Base-by-base conservation (phyloP, 2,797 vertebrate genomes). In the Mus minutoides region DNA sequence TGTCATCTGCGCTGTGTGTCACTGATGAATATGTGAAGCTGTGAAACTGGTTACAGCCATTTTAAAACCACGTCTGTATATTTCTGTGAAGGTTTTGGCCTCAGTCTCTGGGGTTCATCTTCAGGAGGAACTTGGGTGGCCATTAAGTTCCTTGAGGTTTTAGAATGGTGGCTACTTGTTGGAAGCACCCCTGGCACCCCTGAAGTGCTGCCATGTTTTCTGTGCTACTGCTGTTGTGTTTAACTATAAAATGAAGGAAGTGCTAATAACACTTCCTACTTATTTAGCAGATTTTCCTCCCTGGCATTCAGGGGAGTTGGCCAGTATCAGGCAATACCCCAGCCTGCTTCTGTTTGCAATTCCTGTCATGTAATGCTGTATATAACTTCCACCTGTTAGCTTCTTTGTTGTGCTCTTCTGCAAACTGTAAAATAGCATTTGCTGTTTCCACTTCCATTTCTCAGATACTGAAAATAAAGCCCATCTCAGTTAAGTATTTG, bases 221-320 rank as follows among this genome's bases (percentile, higher is more conserved):
- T 67, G 64, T 90, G 43, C 85, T 93, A 37, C 92, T 95, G 67
- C 73, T 92, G 54, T 79, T 90, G 60, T 76, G 88, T 94, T 77
- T 97, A 67, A 90, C 93, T 96, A 17, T 94, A 84, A 97, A 92
- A 87, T 85, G 95, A 93, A 92, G 92, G 92, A 96, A 94, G 86
- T 94, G 94, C 88, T 97, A 88, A 79, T 96, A 83, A 92, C 85
- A 93, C 82, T 96, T 97, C 91, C 94, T 94, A 91, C 96, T 94
- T 94, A 56, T 89, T 95, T 95, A 95, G 92, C 69, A 84, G 29
- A 6, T 93, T 94, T 91, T 91, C 79, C 80, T 96, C 93, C 91
- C 75, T 79, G 77, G 64, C 92, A 94, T 92, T 96, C 67, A 71
- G 75, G 96, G 86, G 83, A 87, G 76, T 88, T 92, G 92, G 91